Evolutionary conservation across 2,888 invertebrate genomes (phyloP).

Genomic region (Brenthis ino): DNA sequence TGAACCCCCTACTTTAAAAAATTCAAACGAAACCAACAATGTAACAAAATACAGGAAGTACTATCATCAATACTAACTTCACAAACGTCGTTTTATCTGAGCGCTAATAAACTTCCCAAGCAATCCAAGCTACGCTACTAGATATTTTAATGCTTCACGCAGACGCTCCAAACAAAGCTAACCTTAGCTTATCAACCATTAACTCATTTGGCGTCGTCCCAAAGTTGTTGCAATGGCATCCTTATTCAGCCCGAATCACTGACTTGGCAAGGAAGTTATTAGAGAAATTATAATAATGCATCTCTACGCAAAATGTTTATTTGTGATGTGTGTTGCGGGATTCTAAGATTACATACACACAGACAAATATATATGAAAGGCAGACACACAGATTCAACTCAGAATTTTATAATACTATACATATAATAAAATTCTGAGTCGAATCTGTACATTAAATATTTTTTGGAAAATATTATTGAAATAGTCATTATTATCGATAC

Average conservation of each 20-base stretch:
- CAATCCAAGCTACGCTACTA: conserved; percentile 6
- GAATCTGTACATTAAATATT: neutral
- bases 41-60: neutral
- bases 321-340: no score
- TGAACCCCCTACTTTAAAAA: no score
- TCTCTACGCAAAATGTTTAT: neutral
- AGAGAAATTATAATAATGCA: conserved; percentile 11
- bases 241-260: conserved; percentile 47
- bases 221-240: conserved; percentile 50
- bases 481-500: no score
- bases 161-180: conserved; percentile 51
- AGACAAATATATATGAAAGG: neutral
- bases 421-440: neutral
- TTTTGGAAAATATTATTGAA: no score
- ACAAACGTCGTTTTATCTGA: neutral
- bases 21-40: neutral
- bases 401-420: neutral
- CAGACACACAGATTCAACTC: no score
- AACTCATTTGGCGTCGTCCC: conserved; percentile 64
- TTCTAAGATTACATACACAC: neutral
- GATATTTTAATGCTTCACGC: conserved; percentile 17
- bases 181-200: conserved; percentile 68
- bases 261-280: conserved; percentile 49
- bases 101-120: conserved; percentile 7
- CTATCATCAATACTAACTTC: neutral